A percentile compares a stretch with the other conserved stretches of the same genome.
These are phyloP conservation scores for Dissostichus mawsoni DNA, from an alignment of 2,113 vertebrate species.

Conservation along the genomic window DNA sequence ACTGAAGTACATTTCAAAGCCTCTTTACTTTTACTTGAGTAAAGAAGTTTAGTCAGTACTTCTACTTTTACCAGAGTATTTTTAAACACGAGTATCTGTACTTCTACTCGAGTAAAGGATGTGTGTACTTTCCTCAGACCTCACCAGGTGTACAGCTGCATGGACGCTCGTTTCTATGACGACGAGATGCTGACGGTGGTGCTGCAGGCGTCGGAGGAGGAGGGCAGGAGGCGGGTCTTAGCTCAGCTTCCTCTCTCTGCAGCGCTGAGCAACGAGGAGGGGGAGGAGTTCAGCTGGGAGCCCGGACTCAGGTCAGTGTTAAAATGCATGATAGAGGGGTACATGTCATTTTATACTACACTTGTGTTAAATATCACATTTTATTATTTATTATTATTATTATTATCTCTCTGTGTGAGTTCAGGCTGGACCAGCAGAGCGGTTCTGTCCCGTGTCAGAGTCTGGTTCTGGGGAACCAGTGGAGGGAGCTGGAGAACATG, in stretches of 20 bases:
- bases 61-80: too few relatives aligned
- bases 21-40: too few relatives aligned
- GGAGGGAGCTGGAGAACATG: conserved; percentile 95
- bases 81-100: too few relatives aligned
- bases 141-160: conserved; percentile 83
- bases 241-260: conserved; percentile 91
- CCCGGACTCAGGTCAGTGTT: not conserved
- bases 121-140: conserved; percentile 33
- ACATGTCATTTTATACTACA: too few relatives aligned
- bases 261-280: conserved; percentile 72
- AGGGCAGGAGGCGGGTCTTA: conserved; percentile 85
- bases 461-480: conserved; percentile 90
- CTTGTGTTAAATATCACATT: too few relatives aligned
- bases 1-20: too few relatives aligned
- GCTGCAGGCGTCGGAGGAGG: conserved; percentile 87
- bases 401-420: not conserved
- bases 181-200: conserved; percentile 94
- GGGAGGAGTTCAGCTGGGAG: conserved; percentile 88
- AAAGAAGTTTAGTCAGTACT: too few relatives aligned
- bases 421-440: conserved; percentile 91
- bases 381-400: too few relatives aligned
- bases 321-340: too few relatives aligned
- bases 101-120: too few relatives aligned
- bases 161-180: conserved; percentile 96
- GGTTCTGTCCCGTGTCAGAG: conserved; percentile 82